These are phyloP conservation scores for Hesperia comma DNA, from an alignment of 2,888 invertebrate species.

Conservation along the genomic window DNA sequence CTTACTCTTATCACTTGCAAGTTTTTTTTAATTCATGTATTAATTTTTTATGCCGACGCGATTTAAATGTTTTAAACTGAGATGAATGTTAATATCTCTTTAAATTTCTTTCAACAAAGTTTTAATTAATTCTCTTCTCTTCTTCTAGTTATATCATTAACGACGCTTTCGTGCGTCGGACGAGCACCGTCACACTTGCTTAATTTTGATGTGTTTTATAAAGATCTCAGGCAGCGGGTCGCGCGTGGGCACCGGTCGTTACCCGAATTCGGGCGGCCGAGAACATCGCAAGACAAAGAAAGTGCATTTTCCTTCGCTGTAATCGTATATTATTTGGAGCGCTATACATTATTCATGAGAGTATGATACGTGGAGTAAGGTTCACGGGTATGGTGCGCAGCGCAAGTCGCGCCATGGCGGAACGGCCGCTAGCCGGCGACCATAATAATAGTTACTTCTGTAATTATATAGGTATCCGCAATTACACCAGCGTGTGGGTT, in stretches of 20 bases:
- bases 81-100: not conserved
- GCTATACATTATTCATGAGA: conserved; percentile 77
- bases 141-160: conserved; percentile 28
- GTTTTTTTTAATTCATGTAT: not conserved
- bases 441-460: conserved; percentile 50
- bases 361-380: conserved; percentile 77
- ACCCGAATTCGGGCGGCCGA: conserved; percentile 56
- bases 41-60: not conserved
- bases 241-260: conserved; percentile 52
- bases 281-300: conserved; percentile 71
- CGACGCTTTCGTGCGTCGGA: conserved; percentile 38
- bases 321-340: conserved; percentile 80
- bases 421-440: conserved; percentile 45
- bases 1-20: not conserved
- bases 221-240: conserved; percentile 25
- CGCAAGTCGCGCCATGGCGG: conserved; percentile 42
- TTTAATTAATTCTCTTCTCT: conserved; percentile 24
- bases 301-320: conserved; percentile 76
- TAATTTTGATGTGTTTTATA: conserved; percentile 40
- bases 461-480: conserved; percentile 60
- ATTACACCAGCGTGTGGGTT: conserved; percentile 45
- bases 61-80: not conserved
- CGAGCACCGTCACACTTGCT: conserved; percentile 40
- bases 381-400: conserved; percentile 65
- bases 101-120: conserved; percentile 20